Conservation (phyloP, 2,797 vertebrate genomes). For the Bovichtus diacanthus region DNA sequence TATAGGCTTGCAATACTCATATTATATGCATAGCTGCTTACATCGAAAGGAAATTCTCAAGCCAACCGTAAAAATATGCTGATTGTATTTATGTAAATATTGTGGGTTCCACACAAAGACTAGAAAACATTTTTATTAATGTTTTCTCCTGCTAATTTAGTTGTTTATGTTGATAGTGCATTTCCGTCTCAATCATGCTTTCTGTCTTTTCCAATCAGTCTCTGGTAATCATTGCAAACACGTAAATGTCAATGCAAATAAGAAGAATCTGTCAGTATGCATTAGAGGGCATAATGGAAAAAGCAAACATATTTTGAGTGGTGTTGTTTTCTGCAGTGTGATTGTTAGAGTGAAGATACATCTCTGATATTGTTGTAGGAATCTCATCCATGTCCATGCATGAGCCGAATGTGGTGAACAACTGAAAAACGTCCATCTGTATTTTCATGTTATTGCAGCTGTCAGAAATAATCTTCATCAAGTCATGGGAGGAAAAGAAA, state of each 20-base stretch:
- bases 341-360: slow-evolving; percentile 69
- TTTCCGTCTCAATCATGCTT: slow-evolving; percentile 74
- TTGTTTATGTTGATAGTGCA: slow-evolving; percentile 70
- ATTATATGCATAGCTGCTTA: slow-evolving; percentile 77
- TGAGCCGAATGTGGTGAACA: slow-evolving; percentile 67
- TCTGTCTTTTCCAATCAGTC: slow-evolving; percentile 74
- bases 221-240: slow-evolving; percentile 68
- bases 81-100: slow-evolving; percentile 84
- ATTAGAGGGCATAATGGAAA: slow-evolving; percentile 69
- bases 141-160: slow-evolving; percentile 68
- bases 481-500: slow-evolving; percentile 16
- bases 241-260: slow-evolving; percentile 72
- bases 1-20: slow-evolving; percentile 67
- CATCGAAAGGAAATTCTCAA: slow-evolving; percentile 66
- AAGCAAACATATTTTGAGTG: slow-evolving; percentile 62
- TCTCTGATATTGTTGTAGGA: slow-evolving; percentile 63
- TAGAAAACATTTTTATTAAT: slow-evolving; percentile 69
- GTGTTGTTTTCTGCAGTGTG: slow-evolving; percentile 70
- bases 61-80: slow-evolving; percentile 67
- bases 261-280: slow-evolving; percentile 64
- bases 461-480: slow-evolving; percentile 71
- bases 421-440: slow-evolving; percentile 63
- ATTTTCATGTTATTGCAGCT: slow-evolving; percentile 68
- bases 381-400: slow-evolving; percentile 66
- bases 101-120: slow-evolving; percentile 59